Evolutionary conservation across 2,888 invertebrate species (phyloP), one percentile per base, ranked within the genome.

Genomic region (Myopa testacea): DNA sequence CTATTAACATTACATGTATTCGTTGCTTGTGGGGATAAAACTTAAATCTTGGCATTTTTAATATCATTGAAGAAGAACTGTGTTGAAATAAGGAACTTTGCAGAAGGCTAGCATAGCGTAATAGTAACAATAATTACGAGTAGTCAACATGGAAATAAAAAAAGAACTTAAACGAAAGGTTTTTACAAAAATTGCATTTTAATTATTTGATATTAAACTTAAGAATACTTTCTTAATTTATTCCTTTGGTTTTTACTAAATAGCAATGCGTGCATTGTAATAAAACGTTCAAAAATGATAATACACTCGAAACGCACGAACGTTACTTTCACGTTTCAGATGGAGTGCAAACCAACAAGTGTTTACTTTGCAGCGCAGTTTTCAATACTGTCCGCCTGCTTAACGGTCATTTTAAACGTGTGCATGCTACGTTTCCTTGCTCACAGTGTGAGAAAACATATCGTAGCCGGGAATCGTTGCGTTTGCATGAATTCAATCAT

Each of bases 401-500:
- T 50, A 73, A 73, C 37, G 73, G 73, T 63, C 73, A 73, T 50
- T 34, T 73, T 45, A 73, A 40, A 19, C 73, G 63, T 7, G 50
- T 63, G 16, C 73, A 73, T 62, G 45, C 62, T 45, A 10, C 45
- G 8, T 73, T 73, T 62, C 73, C 62, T 45, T 73, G 73, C n/a
- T 12, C 62, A 4, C 73, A 63, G 50, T 73, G 73, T 50, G 63
- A 73, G 16, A 73, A 73, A 63, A 73, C 4, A 12, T 73, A 73
- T 50, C 52, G 63, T 38, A 73, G 73, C 19, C 73, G 73, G 14
- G 62, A 62, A 26, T 73, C 73, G 7, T 63, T 73, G 45, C 62
- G 62, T 38, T 19, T 73, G 62, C 73, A 73, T 34, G 73, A 73
- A 40, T 73, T 62, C 16, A 73, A 73, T 73, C 73, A 73, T 50